phyloP scores from a whole-genome alignment of 2,113 vertebrate genomes.

The Bostrychus sinensis region DNA sequence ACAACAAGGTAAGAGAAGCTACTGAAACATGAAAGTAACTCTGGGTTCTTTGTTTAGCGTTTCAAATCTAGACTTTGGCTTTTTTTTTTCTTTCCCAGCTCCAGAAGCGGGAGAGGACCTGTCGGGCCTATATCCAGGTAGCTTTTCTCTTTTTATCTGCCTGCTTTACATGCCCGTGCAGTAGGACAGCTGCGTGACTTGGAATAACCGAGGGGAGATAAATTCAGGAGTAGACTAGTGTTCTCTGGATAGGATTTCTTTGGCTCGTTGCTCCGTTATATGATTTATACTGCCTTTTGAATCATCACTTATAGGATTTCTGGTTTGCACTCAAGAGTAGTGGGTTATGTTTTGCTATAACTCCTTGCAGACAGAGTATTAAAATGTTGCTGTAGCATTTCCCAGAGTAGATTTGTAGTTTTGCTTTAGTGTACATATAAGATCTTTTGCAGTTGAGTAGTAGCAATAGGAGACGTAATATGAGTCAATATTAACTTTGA shows the following conservation, averaged over 20 bases:
- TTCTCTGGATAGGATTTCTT: conserved; percentile 59
- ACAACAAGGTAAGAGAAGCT: conserved; percentile 85
- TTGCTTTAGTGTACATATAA: conserved; percentile 28
- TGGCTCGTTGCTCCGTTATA: conserved; percentile 51
- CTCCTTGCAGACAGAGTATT: conserved; percentile 39
- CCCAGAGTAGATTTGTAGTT: conserved; percentile 36
- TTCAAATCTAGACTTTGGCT: conserved; percentile 48
- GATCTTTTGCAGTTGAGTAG: no score
- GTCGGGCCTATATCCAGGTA: conserved; percentile 94
- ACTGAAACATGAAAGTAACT: conserved; percentile 13
- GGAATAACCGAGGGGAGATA: conserved; percentile 59
- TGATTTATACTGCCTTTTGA: conserved; percentile 68
- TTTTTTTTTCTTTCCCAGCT: conserved; percentile 78
- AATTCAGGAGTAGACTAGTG: conserved; percentile 51
- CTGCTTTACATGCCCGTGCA: conserved; percentile 48
- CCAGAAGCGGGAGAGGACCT: conserved; percentile 91
- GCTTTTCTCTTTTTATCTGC: conserved; percentile 50
- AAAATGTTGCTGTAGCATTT: conserved; percentile 47
- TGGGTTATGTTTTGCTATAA: conserved; percentile 40
- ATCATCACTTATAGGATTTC: conserved; percentile 55
- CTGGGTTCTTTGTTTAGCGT: conserved; percentile 36
- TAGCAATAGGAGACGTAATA: no score
- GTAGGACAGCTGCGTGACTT: conserved; percentile 51
- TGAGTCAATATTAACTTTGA: no score
- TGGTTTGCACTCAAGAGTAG: conserved; percentile 41